Evolutionary conservation across 1,140 invertebrate species (phyloP), one percentile per base, ranked within the genome.

Genomic region (Pantala flavescens): DNA sequence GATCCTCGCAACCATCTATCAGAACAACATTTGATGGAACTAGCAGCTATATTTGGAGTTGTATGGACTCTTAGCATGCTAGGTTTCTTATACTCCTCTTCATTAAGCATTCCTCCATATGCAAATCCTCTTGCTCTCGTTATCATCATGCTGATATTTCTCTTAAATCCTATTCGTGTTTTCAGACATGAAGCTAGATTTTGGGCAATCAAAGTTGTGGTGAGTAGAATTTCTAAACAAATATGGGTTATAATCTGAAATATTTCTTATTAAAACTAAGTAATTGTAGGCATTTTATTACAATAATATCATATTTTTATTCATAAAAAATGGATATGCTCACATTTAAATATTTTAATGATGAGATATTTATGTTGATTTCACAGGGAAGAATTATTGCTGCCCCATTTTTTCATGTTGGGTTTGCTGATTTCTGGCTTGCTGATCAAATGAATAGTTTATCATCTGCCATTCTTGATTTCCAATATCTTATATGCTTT

Each of bases 341-440:
- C 28, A 36, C 28, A 5, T 36, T 36, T 36, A 36, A 36, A 36
- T 36, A 36, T 9, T 36, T 36, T 5, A 5, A 36, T 36, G 28
- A 36, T 36, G 28, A 36, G 9, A 36, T 36, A 9, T 36, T 5
- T 9, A n/a, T 36, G 2, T 36, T 9, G 9, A 63, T 63, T 63
- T 63, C n/a, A 21, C 49, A 63, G 49, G 49, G 49, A 63, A 81
- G 95, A 74, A 93, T 97, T 43, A 77, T 98, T 70, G 88, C 93
- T 21, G 94, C 97, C 0, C 98, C 98, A 55, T 98, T 99, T 80
- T 93, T 94, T 77, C 93, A 94, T 80, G 98, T 99, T 7, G 90
- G 93, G 71, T 99, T 99, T 83, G 96, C 98, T 36, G 98, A 99
- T 85, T 99, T 99, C 88, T 99, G 98, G 98, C 87, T 99, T 78